Percentiles rank a stretch among this genome's conserved stretches.
Evolutionary conservation across 2,113 vertebrate genomes (phyloP).

Genomic region (Candoia aspera): DNA sequence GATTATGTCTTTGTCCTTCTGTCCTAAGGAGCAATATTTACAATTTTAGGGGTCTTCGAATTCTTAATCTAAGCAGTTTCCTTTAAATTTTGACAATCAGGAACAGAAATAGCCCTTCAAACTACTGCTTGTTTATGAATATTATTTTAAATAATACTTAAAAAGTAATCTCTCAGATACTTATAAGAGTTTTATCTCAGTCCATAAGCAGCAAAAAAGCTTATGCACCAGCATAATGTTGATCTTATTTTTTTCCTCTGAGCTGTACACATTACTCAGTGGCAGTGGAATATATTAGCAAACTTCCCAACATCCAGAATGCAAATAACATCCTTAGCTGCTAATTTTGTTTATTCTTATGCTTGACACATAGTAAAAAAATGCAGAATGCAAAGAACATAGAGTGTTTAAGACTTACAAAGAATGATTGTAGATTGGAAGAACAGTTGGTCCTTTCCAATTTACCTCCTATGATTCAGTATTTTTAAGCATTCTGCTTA

Average conservation of each 20-base stretch:
- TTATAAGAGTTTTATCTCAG: constrained; percentile 25
- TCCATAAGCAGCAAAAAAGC: constrained; percentile 10
- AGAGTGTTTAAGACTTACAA: not conserved
- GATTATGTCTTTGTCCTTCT: not conserved
- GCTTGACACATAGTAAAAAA: constrained; percentile 1
- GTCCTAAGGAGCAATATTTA: not conserved
- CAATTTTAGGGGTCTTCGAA: constrained; percentile 11
- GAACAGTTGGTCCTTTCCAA: not conserved
- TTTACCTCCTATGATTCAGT: not conserved
- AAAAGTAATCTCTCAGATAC: not conserved
- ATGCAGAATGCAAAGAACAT: not conserved
- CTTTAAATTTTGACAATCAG: constrained; percentile 7
- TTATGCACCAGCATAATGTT: not conserved
- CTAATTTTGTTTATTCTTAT: constrained; percentile 19
- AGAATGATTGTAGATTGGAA: not conserved
- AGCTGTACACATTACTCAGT: not conserved
- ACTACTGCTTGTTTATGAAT: constrained; percentile 4
- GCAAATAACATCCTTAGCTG: constrained; percentile 10
- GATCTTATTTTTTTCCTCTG: constrained; percentile 19
- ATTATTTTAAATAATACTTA: constrained; percentile 20
- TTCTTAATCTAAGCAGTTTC: not conserved
- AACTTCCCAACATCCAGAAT: not conserved
- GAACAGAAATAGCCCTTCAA: constrained; percentile 26
- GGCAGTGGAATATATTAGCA: not conserved
- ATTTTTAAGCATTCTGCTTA: not conserved